phyloP scores from a whole-genome alignment of 1,140 invertebrate species.

The Tetragonula clypearis region DNA sequence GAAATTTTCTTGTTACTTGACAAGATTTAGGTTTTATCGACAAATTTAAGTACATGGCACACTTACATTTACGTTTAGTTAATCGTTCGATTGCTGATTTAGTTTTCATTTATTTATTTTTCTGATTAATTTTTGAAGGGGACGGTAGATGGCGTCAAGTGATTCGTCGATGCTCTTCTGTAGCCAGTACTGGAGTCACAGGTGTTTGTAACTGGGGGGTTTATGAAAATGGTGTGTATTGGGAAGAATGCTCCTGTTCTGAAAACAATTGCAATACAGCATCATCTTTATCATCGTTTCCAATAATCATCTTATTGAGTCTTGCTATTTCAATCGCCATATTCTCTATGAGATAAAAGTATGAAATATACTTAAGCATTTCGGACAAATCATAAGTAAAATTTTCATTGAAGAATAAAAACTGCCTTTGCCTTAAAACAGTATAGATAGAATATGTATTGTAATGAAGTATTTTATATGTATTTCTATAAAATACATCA shows the following conservation, averaged over 20 bases:
- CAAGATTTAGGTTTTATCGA: background rate
- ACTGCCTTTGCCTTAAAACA: no score
- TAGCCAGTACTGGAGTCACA: constrained; percentile 94
- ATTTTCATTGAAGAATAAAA: no score
- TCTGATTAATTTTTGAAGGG: constrained; percentile 83
- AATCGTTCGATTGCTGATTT: background rate
- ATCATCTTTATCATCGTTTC: constrained; percentile 40
- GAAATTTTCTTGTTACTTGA: background rate
- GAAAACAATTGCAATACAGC: constrained; percentile 91
- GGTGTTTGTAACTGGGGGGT: constrained; percentile 97
- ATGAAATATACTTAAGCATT: background rate
- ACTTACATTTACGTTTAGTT: background rate
- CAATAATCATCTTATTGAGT: constrained; percentile 11
- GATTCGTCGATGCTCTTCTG: constrained; percentile 93
- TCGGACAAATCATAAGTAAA: no score
- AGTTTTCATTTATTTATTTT: constrained; percentile 85
- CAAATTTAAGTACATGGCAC: constrained; percentile 11
- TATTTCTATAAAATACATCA: no score
- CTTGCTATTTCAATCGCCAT: background rate
- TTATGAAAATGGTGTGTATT: constrained; percentile 94
- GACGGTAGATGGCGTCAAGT: constrained; percentile 96
- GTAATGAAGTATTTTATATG: no score
- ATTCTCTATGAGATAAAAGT: background rate
- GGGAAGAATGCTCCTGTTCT: constrained; percentile 93
- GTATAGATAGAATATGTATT: no score